phyloP scores from a whole-genome alignment of 2,888 invertebrate species.

The Tetropium fuscum region DNA sequence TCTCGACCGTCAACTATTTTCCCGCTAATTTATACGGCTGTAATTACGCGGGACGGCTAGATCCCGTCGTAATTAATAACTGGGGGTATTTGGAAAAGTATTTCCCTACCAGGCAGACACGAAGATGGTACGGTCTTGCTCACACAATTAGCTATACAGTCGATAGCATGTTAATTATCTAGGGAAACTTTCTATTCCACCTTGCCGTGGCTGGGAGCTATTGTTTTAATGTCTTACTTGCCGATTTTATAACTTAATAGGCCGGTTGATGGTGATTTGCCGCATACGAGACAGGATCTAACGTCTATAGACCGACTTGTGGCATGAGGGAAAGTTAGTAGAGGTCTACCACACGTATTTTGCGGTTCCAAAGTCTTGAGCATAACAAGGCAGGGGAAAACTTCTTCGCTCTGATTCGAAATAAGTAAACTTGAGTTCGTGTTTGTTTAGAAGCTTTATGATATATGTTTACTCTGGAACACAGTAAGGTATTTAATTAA shows the following conservation, averaged over 20 bases:
- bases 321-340: background rate
- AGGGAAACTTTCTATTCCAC: slow-evolving; percentile 51
- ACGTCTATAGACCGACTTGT: background rate
- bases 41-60: background rate
- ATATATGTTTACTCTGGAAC: too few species aligned
- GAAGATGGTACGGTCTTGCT: slow-evolving; percentile 44
- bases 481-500: too few species aligned
- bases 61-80: slow-evolving; percentile 41
- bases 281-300: background rate
- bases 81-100: slow-evolving; percentile 42
- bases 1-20: too few species aligned
- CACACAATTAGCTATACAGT: slow-evolving; percentile 46
- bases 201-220: slow-evolving; percentile 48
- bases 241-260: slow-evolving; percentile 49
- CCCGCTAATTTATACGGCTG: background rate
- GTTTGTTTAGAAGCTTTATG: too few species aligned
- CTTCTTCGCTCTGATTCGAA: too few species aligned
- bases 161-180: slow-evolving; percentile 53
- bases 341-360: background rate
- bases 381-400: background rate
- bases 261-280: slow-evolving; percentile 32
- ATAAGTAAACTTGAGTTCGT: too few species aligned
- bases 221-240: slow-evolving; percentile 48
- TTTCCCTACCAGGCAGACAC: slow-evolving; percentile 42
- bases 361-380: background rate